These are phyloP conservation scores for Eilema sororculum DNA, from an alignment of 2,888 invertebrate species.

Conservation along the genomic window DNA sequence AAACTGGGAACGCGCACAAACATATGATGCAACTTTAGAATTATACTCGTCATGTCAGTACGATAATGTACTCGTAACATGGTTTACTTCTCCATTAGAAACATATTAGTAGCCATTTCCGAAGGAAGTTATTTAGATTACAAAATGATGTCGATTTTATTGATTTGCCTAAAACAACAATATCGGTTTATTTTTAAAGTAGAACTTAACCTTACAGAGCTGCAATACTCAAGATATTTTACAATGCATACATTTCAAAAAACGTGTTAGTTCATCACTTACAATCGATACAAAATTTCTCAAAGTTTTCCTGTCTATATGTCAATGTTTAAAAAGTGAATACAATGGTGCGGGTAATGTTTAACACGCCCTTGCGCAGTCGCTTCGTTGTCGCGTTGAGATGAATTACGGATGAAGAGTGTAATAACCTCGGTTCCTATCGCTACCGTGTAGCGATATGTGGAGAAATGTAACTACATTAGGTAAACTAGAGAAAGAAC, in stretches of 20 bases:
- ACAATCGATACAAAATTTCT: slow-evolving; percentile 15
- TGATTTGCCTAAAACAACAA: neutral
- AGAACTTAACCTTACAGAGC: neutral
- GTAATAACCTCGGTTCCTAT: slow-evolving; percentile 73
- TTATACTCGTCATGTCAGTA: neutral
- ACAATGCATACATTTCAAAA: slow-evolving; percentile 3
- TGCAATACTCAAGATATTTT: neutral
- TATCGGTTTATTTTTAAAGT: neutral
- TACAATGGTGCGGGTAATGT: slow-evolving; percentile 57
- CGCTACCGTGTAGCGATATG: slow-evolving; percentile 23
- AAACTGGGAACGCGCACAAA: neutral
- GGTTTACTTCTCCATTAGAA: neutral
- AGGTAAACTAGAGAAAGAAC: slow-evolving; percentile 3
- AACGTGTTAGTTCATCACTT: neutral
- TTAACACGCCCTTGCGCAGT: slow-evolving; percentile 43
- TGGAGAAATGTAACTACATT: slow-evolving; percentile 6
- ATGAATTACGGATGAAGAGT: slow-evolving; percentile 66
- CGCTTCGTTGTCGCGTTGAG: slow-evolving; percentile 31
- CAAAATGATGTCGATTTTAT: too few relatives aligned
- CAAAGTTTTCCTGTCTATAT: slow-evolving; percentile 21
- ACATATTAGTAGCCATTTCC: neutral
- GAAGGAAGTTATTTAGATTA: neutral
- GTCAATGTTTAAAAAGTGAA: slow-evolving; percentile 43
- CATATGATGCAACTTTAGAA: neutral
- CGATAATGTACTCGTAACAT: neutral